Evolutionary conservation across 1,140 invertebrate species (phyloP).

Genomic region (Cyrtorhinus lividipennis): DNA sequence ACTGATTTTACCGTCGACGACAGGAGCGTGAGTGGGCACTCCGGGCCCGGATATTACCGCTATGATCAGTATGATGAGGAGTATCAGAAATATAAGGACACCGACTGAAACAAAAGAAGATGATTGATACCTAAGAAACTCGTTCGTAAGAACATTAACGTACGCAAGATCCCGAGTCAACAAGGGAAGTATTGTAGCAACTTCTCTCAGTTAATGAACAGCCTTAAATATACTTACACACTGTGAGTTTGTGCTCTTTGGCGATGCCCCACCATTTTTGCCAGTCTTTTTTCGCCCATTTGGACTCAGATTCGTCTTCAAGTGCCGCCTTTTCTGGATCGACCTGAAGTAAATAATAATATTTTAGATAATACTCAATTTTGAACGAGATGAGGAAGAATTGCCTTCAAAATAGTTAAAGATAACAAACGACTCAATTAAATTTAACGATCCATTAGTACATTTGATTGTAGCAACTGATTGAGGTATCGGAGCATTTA

Average conservation of each 20-base stretch:
- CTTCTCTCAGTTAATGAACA: neutral
- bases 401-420: no score
- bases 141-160: no score
- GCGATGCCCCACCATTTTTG: constrained; percentile 9
- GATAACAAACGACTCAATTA: no score
- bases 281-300: constrained; percentile 20
- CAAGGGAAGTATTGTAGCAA: no score
- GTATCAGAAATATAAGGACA: constrained; percentile 35
- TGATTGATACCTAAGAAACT: no score
- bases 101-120: constrained; percentile 25
- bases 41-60: constrained; percentile 39
- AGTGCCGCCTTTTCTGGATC: constrained; percentile 23
- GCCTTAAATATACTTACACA: neutral
- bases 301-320: constrained; percentile 17
- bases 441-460: no score
- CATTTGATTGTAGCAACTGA: no score
- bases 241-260: constrained; percentile 12
- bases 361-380: neutral
- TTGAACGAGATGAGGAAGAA: no score
- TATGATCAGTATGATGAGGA: constrained; percentile 48
- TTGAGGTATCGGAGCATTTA: no score
- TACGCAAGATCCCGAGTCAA: no score
- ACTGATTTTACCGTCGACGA: constrained; percentile 51
- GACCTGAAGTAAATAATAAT: constrained; percentile 18
- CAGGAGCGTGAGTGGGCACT: constrained; percentile 31